Percentiles rank a stretch among this genome's conserved stretches.
Evolutionary conservation across 2,797 vertebrate species (phyloP).

Genomic region (Phrynocephalus guinanensis): DNA sequence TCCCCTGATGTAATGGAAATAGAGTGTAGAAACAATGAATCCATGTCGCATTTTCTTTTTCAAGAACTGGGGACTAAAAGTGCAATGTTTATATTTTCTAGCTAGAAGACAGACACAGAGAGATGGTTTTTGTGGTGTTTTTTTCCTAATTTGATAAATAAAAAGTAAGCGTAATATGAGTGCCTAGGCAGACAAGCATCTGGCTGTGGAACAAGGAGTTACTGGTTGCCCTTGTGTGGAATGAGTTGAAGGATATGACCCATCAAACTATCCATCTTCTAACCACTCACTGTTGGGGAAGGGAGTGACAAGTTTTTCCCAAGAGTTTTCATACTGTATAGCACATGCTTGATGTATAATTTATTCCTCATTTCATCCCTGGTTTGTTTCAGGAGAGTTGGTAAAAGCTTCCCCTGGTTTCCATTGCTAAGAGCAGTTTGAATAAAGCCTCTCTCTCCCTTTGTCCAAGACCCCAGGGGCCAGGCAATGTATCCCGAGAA

Average conservation of each 20-base stretch:
- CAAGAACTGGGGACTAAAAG: not conserved
- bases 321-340: not conserved
- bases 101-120: not conserved
- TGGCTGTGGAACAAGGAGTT: not conserved
- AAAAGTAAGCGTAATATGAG: not conserved
- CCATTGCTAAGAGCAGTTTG: not conserved
- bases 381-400: not conserved
- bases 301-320: not conserved
- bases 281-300: not conserved
- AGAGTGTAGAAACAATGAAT: too few species aligned
- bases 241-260: not conserved
- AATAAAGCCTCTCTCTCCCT: not conserved
- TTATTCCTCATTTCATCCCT: not conserved
- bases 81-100: not conserved
- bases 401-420: not conserved
- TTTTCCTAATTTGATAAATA: not conserved
- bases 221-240: not conserved
- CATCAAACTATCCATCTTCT: not conserved
- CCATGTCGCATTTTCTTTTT: not conserved
- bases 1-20: too few species aligned
- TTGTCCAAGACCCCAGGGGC: not conserved
- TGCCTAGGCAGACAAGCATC: not conserved
- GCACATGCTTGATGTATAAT: not conserved
- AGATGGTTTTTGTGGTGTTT: not conserved
- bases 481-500: not conserved